These are phyloP conservation scores for Crossocerus cetratus DNA, from an alignment of 2,888 invertebrate genomes.

Conservation along the genomic window DNA sequence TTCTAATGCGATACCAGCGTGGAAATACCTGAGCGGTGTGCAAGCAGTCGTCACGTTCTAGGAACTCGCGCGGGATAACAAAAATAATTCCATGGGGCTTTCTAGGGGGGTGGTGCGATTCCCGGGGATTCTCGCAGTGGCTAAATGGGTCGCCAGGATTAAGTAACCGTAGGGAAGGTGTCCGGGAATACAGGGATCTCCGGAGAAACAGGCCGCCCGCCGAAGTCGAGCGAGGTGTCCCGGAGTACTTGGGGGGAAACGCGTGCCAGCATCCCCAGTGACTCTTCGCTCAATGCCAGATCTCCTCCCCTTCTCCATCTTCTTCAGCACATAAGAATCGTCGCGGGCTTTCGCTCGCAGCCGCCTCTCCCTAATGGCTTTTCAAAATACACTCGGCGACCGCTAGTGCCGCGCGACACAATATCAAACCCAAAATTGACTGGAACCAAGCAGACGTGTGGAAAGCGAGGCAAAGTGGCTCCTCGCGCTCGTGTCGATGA, in stretches of 20 bases:
- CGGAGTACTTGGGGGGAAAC: conserved; percentile 18
- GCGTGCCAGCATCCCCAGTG: conserved; percentile 40
- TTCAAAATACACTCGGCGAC: background rate
- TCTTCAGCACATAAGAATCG: conserved; percentile 12
- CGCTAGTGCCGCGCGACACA: too few species aligned
- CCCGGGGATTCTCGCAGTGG: background rate
- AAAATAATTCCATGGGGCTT: background rate
- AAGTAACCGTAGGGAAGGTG: background rate
- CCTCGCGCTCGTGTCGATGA: background rate
- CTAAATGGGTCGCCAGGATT: conserved; percentile 10
- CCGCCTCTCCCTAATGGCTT: conserved; percentile 18
- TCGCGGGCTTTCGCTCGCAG: conserved; percentile 6
- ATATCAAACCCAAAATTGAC: too few species aligned
- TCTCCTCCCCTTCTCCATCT: conserved; percentile 18
- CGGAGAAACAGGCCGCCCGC: conserved; percentile 15
- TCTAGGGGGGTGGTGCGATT: background rate
- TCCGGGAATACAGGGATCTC: conserved; percentile 30
- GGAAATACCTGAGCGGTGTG: background rate
- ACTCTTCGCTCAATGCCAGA: conserved; percentile 42
- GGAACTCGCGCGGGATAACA: background rate
- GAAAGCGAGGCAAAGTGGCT: too few species aligned
- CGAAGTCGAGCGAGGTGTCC: conserved; percentile 26
- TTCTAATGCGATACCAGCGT: background rate
- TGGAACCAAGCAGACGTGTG: too few species aligned
- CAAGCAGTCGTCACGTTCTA: background rate